Conservation (phyloP, 2,888 invertebrate species). For the Hypolimnas misippus region DNA sequence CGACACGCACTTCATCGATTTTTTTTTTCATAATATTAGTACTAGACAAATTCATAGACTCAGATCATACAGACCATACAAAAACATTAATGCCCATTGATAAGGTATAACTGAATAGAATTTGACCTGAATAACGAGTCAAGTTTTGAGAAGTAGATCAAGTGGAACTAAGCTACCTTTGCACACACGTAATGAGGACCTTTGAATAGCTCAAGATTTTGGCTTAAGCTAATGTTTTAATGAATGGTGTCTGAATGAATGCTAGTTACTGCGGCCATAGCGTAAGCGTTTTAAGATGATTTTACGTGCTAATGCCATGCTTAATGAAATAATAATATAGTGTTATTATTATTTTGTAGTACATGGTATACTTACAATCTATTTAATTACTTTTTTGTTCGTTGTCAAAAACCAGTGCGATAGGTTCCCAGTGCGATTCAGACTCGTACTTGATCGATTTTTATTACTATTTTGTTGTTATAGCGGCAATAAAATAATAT, state of each 20-base stretch:
- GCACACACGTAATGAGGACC: conserved; percentile 24
- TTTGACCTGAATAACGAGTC: conserved; percentile 1
- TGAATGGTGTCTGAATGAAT: conserved; percentile 27
- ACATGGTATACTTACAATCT: too few relatives aligned
- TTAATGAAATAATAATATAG: background rate
- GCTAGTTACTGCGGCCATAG: conserved; percentile 11
- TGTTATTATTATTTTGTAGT: too few relatives aligned
- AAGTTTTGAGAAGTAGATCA: conserved; percentile 19
- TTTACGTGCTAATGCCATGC: background rate
- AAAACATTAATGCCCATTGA: background rate
- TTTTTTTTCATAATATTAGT: too few relatives aligned
- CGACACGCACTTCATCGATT: too few relatives aligned
- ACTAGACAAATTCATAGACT: too few relatives aligned
- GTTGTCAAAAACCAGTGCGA: too few relatives aligned
- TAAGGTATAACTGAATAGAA: conserved; percentile 1
- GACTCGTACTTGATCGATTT: too few relatives aligned
- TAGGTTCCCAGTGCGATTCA: too few relatives aligned
- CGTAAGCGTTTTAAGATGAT: conserved; percentile 1
- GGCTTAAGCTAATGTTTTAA: conserved; percentile 22
- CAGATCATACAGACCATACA: too few relatives aligned
- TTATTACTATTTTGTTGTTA: too few relatives aligned
- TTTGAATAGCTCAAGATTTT: conserved; percentile 28
- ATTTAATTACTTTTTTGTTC: too few relatives aligned
- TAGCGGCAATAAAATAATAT: too few relatives aligned
- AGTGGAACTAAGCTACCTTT: conserved; percentile 21